Base-by-base conservation (phyloP, 2,888 invertebrate genomes). In the Conus canariensis region DNA sequence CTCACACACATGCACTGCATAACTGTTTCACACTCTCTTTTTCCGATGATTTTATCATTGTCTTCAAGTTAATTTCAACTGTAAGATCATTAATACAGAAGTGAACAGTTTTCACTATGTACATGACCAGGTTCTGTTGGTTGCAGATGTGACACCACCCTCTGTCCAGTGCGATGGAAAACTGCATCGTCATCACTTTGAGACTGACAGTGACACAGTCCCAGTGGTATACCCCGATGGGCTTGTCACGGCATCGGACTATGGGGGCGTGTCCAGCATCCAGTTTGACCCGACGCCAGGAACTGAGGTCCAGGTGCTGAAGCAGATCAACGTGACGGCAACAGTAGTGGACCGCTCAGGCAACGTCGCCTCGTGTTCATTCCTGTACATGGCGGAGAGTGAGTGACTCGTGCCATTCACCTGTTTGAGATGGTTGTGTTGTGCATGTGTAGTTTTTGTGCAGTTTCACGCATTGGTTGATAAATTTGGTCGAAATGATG, bases 71-170 rank as follows among this genome's bases (percentile, higher is more conserved):
- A 45, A 45, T 4, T 45, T 45, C 45, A 45, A 4, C 45, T 45
- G 45, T 45, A 45, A 45, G 45, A 45, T 45, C 45, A 45, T 45
- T 45, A 45, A 45, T 30, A 30, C 2, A 45, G 45, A 45, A 4
- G 4, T 45, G 45, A 45, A 45, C 45, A 45, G 3, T 4, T 45
- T 2, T 45, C 45, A 45, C 45, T 30, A 45, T 45, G 45, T 45
- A 45, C 45, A 45, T 45, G 45, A 45, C 45, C 45, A 45, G 45
- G 45, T 45, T 4, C 45, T 64, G 16, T 64, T 64, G 10, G 10
- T 10, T 64, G 12, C 92, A 94, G 94, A 94, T 91, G 74, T 77
- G 12, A 92, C 92, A 6, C 94, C 93, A 30, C 94, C 94, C 16
- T 77, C n/a, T 0, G 87, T 95, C 12, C 90, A 60, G 16, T 95